These are phyloP conservation scores for Lithobates sylvaticus DNA, from an alignment of 2,797 vertebrate species.

Conservation along the genomic window DNA sequence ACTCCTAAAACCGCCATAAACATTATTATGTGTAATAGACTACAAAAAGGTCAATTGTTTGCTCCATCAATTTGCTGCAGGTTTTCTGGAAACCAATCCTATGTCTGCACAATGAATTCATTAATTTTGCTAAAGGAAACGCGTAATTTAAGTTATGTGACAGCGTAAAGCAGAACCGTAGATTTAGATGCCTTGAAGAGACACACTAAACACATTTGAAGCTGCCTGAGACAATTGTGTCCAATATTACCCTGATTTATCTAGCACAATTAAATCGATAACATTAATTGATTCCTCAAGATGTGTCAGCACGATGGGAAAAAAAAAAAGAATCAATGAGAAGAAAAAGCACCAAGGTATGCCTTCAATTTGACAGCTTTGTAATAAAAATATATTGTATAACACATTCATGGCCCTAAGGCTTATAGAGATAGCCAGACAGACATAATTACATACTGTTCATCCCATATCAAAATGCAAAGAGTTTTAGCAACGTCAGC, in stretches of 20 bases:
- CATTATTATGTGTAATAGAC: background rate
- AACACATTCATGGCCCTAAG: background rate
- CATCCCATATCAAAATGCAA: background rate
- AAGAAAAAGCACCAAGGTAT: background rate
- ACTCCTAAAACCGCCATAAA: background rate
- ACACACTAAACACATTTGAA: slow-evolving; percentile 11
- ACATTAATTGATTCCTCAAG: slow-evolving; percentile 36
- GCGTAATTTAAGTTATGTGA: background rate
- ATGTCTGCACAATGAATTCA: slow-evolving; percentile 5
- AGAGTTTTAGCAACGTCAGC: background rate
- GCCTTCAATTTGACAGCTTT: background rate
- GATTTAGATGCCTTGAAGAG: background rate
- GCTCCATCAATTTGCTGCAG: background rate
- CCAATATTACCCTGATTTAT: background rate
- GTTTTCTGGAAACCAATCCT: background rate
- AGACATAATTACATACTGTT: background rate
- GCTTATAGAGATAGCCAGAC: background rate
- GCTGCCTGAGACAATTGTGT: background rate
- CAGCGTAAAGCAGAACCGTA: background rate
- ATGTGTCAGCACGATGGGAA: background rate
- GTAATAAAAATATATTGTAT: slow-evolving; percentile 18
- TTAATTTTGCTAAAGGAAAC: slow-evolving; percentile 15
- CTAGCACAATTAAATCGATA: background rate
- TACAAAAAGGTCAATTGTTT: slow-evolving; percentile 1
- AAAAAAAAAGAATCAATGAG: background rate